Evolutionary conservation across 2,113 vertebrate species (phyloP), one percentile per base, ranked within the genome.

Genomic region (Diphyllodes magnificus): DNA sequence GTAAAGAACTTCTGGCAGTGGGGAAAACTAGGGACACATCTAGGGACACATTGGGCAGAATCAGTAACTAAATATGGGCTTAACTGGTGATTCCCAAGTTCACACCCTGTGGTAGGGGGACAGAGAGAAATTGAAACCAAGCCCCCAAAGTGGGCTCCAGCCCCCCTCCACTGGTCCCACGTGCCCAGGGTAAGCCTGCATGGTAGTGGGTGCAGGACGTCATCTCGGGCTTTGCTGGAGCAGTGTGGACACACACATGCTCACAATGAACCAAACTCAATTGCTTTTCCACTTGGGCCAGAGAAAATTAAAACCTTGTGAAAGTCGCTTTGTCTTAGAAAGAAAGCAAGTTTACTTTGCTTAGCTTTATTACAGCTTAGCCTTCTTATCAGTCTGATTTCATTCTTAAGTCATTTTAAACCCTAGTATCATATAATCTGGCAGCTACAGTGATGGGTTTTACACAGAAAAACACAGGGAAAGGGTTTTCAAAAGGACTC

Each of bases 381-480:
- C 75, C 56, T 83, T 69, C 70, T 88, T 81, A 96, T 78, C 79
- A 80, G 68, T 63, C 92, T 47, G 42, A 81, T 91, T 96, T 88
- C 28, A 86, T 73, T 86, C 51, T 83, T 83, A 86, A 94, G 21
- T 73, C 2, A 10, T 39, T 92, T 82, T 88, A 93, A 91, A 85
- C 27, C 70, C 71, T 56, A 63, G 33, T 54, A 86, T 91, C 79
- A 45, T 51, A 94, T 27, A 92, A 95, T 80, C 92, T 86, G 76
- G 79, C 85, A 73, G 93, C 93, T 59, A 65, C 75, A 49, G 54
- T 13, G 54, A 86, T 77, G 82, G 70, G 45, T 51, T 93, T 91
- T 77, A 65, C 19, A 85, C 8, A 77, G 50, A 81, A 93, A 89
- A 97, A 95, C 82, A 94, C 2, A 44, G 76, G n/a, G 80, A 70